A percentile compares a stretch with the other conserved stretches of the same genome.
These are phyloP conservation scores for Leptocoma aspasia DNA, from an alignment of 2,113 vertebrate genomes.

Conservation along the genomic window DNA sequence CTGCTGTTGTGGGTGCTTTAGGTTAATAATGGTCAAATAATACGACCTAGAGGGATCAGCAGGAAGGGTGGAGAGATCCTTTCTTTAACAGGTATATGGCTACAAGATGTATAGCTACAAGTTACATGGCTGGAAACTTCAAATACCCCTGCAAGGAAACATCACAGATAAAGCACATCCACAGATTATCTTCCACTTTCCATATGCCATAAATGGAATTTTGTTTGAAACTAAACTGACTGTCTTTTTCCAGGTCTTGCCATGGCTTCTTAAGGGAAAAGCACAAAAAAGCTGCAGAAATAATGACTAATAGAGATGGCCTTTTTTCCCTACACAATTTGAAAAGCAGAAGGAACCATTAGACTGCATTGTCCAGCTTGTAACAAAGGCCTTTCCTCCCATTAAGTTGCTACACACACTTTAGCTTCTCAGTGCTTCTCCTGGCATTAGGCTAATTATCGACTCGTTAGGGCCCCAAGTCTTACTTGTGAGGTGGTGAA, in stretches of 20 bases:
- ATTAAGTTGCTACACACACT: neutral
- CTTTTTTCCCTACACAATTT: neutral
- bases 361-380: neutral
- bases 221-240: neutral
- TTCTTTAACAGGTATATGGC: neutral
- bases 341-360: neutral
- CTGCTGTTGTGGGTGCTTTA: neutral
- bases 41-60: neutral
- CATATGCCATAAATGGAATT: neutral
- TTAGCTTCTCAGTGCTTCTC: neutral
- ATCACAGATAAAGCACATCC: neutral
- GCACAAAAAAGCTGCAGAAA: neutral
- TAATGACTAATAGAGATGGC: neutral
- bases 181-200: neutral
- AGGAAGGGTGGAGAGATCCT: neutral
- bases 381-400: neutral
- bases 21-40: neutral
- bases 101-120: neutral
- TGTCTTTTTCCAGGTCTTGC: neutral
- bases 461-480: rapidly evolving
- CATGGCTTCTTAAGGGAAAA: neutral
- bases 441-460: neutral
- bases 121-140: neutral
- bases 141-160: neutral
- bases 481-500: neutral